Evolutionary conservation across 1,140 invertebrate species (phyloP).

Genomic region (Chrysomallon squamiferum): DNA sequence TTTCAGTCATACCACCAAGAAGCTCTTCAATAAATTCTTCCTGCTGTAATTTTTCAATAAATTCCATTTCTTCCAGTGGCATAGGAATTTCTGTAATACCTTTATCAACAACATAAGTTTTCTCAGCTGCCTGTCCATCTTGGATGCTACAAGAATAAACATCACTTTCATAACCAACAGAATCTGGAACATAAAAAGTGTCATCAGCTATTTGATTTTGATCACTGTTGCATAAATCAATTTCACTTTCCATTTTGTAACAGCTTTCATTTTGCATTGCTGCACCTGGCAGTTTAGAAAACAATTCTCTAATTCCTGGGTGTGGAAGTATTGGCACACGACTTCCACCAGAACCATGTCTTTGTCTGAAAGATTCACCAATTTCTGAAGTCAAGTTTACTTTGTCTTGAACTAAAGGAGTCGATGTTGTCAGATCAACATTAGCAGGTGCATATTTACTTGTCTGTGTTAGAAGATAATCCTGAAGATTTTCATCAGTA

Average conservation of each 20-base stretch:
- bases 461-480: neutral
- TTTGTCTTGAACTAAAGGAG: constrained; percentile 20
- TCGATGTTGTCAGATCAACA: constrained; percentile 26
- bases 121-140: neutral
- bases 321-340: constrained; percentile 1
- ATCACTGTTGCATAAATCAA: too few species aligned
- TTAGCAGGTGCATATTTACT: neutral
- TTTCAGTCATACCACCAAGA: constrained; percentile 1
- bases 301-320: constrained; percentile 1
- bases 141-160: too few species aligned
- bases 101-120: neutral
- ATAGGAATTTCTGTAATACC: constrained; percentile 2
- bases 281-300: too few species aligned
- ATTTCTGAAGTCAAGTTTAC: constrained; percentile 1
- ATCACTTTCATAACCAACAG: too few species aligned
- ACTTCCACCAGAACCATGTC: too few species aligned
- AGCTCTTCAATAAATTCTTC: constrained; percentile 1
- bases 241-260: too few species aligned
- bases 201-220: too few species aligned
- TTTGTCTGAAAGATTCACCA: constrained; percentile 13
- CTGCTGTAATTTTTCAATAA: neutral
- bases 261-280: too few species aligned
- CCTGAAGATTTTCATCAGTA: constrained; percentile 7
- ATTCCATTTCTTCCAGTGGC: neutral
- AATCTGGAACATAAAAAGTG: too few species aligned